Percentiles rank a stretch among this genome's conserved stretches.
Conservation (phyloP, 2,797 vertebrate species). For the Alectoris magna region DNA sequence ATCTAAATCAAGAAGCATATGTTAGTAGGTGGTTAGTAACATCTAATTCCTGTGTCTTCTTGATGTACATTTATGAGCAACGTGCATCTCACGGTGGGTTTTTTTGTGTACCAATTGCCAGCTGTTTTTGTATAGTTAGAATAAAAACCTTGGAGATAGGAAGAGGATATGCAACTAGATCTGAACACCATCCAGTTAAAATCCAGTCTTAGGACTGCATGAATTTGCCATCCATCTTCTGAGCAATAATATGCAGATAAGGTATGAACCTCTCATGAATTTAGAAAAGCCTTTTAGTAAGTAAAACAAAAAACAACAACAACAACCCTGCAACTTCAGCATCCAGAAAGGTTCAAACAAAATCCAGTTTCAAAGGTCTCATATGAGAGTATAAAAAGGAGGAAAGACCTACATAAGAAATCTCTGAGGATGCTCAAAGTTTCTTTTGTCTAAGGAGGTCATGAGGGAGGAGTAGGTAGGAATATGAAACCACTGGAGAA, state of each 20-base stretch:
- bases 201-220: background rate
- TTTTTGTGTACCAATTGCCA: background rate
- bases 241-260: background rate
- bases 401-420: background rate
- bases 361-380: background rate
- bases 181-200: background rate
- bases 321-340: background rate
- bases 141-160: background rate
- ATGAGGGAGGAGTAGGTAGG: background rate
- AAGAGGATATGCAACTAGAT: background rate
- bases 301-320: background rate
- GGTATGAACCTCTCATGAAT: background rate
- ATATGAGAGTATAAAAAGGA: background rate
- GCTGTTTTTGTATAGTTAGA: background rate
- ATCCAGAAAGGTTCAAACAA: background rate
- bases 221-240: background rate
- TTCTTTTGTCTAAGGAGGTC: background rate
- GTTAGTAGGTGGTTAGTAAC: background rate
- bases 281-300: background rate
- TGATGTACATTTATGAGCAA: background rate
- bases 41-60: background rate
- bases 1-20: background rate
- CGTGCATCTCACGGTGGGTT: accelerated
- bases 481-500: background rate
- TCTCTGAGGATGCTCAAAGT: background rate